These are phyloP conservation scores for Melipona quadrifasciata DNA, from an alignment of 1,140 invertebrate genomes.

Conservation along the genomic window DNA sequence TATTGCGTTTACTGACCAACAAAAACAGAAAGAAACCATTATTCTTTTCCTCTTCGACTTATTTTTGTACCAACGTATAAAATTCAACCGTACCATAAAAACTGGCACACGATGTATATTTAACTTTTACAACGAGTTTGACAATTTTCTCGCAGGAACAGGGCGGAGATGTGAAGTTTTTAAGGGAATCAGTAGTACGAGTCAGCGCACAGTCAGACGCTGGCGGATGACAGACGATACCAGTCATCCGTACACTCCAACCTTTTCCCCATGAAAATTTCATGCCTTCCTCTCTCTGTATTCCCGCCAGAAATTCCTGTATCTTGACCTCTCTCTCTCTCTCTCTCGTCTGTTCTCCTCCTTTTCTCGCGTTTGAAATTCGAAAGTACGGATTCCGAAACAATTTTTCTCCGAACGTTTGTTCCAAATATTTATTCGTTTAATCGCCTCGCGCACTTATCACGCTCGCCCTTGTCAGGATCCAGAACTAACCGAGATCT, in stretches of 20 bases:
- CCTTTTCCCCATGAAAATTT: slow-evolving; percentile 18
- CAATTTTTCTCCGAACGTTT: not conserved
- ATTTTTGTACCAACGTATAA: too few relatives aligned
- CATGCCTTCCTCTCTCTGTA: not conserved
- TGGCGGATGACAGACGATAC: not conserved
- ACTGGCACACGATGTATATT: too few relatives aligned
- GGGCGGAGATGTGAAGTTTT: not conserved
- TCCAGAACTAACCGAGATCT: not conserved
- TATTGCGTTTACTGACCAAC: too few relatives aligned
- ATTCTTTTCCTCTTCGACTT: too few relatives aligned
- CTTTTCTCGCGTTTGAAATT: not conserved
- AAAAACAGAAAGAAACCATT: too few relatives aligned
- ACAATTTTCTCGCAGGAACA: not conserved
- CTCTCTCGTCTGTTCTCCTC: not conserved
- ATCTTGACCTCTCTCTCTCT: not conserved
- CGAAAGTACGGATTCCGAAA: not conserved
- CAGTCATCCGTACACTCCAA: not conserved
- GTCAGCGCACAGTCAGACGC: not conserved
- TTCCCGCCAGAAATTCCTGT: not conserved
- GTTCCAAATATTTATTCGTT: not conserved
- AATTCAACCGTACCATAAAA: too few relatives aligned
- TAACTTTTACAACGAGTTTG: not conserved
- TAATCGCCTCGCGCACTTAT: slow-evolving; percentile 1
- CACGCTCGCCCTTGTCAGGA: not conserved
- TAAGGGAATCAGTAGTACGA: slow-evolving; percentile 1